Base-by-base conservation (phyloP, 2,797 vertebrate species). In the Acanthis flammea region DNA sequence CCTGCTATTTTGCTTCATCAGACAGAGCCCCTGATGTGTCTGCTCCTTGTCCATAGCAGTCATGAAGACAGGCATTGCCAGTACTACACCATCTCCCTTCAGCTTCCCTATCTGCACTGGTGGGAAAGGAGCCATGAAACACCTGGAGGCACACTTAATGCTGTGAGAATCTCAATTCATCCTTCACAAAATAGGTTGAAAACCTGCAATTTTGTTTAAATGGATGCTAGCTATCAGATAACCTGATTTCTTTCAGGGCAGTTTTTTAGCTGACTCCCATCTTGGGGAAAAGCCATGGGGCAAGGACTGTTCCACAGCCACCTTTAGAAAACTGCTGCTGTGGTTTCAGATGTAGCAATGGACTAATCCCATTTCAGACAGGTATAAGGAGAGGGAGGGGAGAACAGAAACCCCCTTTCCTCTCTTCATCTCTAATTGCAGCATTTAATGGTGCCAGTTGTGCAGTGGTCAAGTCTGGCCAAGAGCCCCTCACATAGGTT, bases 401-500 rank as follows among this genome's bases (percentile, higher is more conserved):
- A 91, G 72, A 71, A 88, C 6, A 80, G 30, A 70, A 76, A 74
- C 17, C 4, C n/a, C 51, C 19, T 66, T 70, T 31, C 35, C 7
- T 55, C 15, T 70, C 37, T 82, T 71, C 25, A 35, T 47, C 33
- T 77, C n/a, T 79, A 50, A 44, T 12, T 18, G 4, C 51, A 73
- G 54, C 21, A 78, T 78, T 88, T 81, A 65, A 42, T 15, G 13
- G 6, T 57, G 35, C 31, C 31, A 62, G n/a, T 17, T 84, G 42
- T 18, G 11, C 33, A 78, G 35, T 21, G 14, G 14, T 50, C 42
- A 78, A 57, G 62, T 10, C 62, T 75, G 61, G 21, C 30, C 9
- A 3, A 55, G 27, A 93, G 39, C 3, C 6, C 10, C 21, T n/a
- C 68, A 31, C 0, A 0, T 19, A 54, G 47, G 3, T 17, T 86